Evolutionary conservation across 2,888 invertebrate genomes (phyloP).

Genomic region (Iphiclides podalirius): DNA sequence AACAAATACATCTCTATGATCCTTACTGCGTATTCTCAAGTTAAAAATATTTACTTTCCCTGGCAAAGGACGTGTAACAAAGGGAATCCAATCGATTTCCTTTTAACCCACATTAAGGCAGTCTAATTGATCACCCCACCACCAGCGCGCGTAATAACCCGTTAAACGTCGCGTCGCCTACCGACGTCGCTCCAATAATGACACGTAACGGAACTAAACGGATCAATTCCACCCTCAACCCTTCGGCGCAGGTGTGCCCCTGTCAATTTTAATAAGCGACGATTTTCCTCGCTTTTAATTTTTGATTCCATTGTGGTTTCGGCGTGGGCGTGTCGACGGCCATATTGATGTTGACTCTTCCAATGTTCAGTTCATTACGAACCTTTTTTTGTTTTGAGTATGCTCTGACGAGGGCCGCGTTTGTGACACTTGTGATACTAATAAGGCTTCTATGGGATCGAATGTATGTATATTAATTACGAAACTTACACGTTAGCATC

Average conservation of each 20-base stretch:
- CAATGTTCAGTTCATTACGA: neutral
- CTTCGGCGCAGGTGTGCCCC: slow-evolving; percentile 39
- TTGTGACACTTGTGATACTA: too few relatives aligned
- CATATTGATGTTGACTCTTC: neutral
- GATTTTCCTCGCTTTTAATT: slow-evolving; percentile 23
- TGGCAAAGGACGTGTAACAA: neutral
- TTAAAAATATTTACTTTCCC: neutral
- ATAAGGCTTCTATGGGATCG: too few relatives aligned
- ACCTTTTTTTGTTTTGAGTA: neutral
- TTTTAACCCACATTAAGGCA: slow-evolving; percentile 11
- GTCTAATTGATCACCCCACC: slow-evolving; percentile 23
- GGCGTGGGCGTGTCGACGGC: slow-evolving; percentile 1
- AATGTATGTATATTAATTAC: too few relatives aligned
- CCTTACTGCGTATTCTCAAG: too few relatives aligned
- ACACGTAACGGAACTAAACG: slow-evolving; percentile 39
- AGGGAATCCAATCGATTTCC: slow-evolving; percentile 15
- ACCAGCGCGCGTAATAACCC: slow-evolving; percentile 15
- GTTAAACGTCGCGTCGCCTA: slow-evolving; percentile 20
- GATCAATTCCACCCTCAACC: slow-evolving; percentile 50
- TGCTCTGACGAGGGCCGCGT: too few relatives aligned
- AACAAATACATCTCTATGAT: too few relatives aligned
- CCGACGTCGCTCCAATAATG: slow-evolving; percentile 31
- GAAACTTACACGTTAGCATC: too few relatives aligned
- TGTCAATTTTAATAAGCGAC: slow-evolving; percentile 46
- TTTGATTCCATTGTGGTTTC: slow-evolving; percentile 21